phyloP scores from a whole-genome alignment of 2,888 invertebrate species.

The Amblyteles armatorius region DNA sequence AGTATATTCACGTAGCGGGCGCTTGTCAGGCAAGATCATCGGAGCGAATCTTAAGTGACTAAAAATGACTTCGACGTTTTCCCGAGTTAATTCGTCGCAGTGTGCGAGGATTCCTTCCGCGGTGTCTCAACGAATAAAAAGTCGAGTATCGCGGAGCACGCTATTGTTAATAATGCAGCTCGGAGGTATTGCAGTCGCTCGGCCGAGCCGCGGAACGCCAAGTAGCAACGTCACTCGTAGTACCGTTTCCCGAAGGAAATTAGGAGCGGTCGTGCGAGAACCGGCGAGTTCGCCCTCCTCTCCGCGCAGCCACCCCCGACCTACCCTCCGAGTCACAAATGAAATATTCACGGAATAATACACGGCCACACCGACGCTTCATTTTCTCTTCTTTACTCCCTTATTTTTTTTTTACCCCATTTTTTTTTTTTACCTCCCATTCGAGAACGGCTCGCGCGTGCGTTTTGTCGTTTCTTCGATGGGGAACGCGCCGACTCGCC shows the following conservation, averaged over 20 bases:
- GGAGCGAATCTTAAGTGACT: background rate
- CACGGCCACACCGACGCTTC: slow-evolving; percentile 60
- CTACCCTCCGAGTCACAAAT: slow-evolving; percentile 82
- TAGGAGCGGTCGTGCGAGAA: slow-evolving; percentile 76
- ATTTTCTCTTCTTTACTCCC: slow-evolving; percentile 55
- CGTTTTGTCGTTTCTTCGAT: slow-evolving; percentile 31
- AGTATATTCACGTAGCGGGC: slow-evolving; percentile 29
- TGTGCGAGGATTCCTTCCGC: slow-evolving; percentile 27
- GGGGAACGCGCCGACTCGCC: slow-evolving; percentile 20
- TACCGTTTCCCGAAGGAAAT: slow-evolving; percentile 84
- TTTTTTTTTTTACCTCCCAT: slow-evolving; percentile 39
- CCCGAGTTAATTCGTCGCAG: slow-evolving; percentile 23
- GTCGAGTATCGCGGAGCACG: slow-evolving; percentile 3
- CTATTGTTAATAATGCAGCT: slow-evolving; percentile 60
- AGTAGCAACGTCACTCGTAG: slow-evolving; percentile 78
- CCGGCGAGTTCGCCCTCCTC: slow-evolving; percentile 57
- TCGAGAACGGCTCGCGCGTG: slow-evolving; percentile 5
- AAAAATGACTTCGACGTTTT: slow-evolving; percentile 26
- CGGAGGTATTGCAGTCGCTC: slow-evolving; percentile 51
- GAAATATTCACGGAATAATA: slow-evolving; percentile 84
- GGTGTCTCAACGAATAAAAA: slow-evolving; percentile 41
- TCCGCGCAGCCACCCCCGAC: slow-evolving; percentile 62
- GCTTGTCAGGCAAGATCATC: background rate
- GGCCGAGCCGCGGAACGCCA: slow-evolving; percentile 14
- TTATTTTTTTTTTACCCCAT: slow-evolving; percentile 35